Evolutionary conservation across 2,888 invertebrate genomes (phyloP), one percentile per base, ranked within the genome.

Genomic region (Caenorhabditis zanzibari): DNA sequence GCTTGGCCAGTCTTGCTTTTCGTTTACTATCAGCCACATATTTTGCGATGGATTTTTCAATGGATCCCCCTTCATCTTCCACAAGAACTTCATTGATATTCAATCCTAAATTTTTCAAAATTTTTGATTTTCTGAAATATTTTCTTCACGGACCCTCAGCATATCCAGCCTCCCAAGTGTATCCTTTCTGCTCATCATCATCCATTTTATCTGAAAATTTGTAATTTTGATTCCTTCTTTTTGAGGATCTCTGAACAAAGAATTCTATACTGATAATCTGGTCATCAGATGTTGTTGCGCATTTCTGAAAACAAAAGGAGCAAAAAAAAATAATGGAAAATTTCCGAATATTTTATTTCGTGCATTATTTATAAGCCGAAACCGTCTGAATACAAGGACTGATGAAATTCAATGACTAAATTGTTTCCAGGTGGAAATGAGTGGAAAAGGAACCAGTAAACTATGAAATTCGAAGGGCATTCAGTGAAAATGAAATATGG

Each of bases 51-150:
- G 96, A 95, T 22, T 96, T 95, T 92, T 97, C 96, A 90, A 98
- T 94, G 88, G 96, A 94, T 0, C 98, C 98, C 93, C 96, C 95
- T 89, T 97, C 96, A 94, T 98, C 97, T 94, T 98, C 98, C 93
- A 96, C 96, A 81, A 99, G 95, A 22, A 96, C 97, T 93, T 98
- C 98, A 93, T 94, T 93, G 58, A 91, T 86, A 68, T 90, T 90
- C n/a, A 91, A 52, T 32, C 90, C 91, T 90, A 56, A 47, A 83
- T 72, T 32, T 7, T 28, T 54, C 14, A 12, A 54, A 54, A 56
- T 1, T 26, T 4, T 26, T 56, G 3, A 26, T 56, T 26, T 12
- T 38, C 38, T 38, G 16, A 14, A 0, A 66, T n/a, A 52, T 32
- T 68, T 54, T 22, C 52, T 24, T 19, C 19, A 61, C 24, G 38